Conservation (phyloP, 1,140 invertebrate genomes). For the Drosophila sp. region DNA sequence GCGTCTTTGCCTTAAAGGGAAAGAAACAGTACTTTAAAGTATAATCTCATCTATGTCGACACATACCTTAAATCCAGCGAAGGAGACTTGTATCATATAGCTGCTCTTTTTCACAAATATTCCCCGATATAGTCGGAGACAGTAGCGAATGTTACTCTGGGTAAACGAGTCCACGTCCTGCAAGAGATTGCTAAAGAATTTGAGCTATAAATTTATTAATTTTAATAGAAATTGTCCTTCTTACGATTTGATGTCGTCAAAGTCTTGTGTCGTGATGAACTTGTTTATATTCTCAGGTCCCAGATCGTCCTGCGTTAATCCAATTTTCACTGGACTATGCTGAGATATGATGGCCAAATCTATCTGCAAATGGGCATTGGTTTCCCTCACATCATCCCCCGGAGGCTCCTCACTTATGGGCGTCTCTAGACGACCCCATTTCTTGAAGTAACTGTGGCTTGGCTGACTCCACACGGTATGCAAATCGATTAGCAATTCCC, state of each 20-base stretch:
- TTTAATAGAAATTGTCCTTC: not conserved
- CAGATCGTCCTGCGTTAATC: constrained; percentile 26
- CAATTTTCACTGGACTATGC: constrained; percentile 28
- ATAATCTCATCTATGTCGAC: constrained; percentile 58
- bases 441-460: constrained; percentile 92
- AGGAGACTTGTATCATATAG: constrained; percentile 83
- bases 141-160: constrained; percentile 76
- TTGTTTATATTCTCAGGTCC: constrained; percentile 38
- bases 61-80: constrained; percentile 78
- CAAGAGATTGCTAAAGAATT: constrained; percentile 88
- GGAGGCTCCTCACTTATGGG: constrained; percentile 86
- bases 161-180: constrained; percentile 72
- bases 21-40: constrained; percentile 1
- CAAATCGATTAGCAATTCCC: constrained; percentile 89
- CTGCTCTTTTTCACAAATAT: constrained; percentile 66
- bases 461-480: constrained; percentile 88
- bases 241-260: constrained; percentile 91
- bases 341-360: constrained; percentile 89
- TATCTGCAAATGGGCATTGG: constrained; percentile 88
- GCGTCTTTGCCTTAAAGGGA: constrained; percentile 83
- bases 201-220: not conserved
- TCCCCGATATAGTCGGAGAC: constrained; percentile 65
- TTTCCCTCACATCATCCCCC: constrained; percentile 59
- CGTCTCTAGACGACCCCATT: constrained; percentile 90
- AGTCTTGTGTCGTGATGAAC: constrained; percentile 85